phyloP scores from a whole-genome alignment of 2,888 invertebrate genomes.

The Sminthurides aquaticus region DNA sequence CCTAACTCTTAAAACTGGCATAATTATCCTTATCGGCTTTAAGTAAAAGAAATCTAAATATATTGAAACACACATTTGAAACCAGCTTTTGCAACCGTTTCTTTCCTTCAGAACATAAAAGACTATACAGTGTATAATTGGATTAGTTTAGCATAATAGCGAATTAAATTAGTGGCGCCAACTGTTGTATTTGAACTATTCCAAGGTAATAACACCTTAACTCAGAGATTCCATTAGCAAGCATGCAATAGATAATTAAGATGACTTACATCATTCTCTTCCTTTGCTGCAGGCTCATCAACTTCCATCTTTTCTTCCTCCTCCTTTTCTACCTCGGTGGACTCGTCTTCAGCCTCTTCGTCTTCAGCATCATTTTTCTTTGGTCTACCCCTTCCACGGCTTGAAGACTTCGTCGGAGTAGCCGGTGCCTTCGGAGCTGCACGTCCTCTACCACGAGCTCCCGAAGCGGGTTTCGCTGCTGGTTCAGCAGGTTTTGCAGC shows the following conservation, averaged over 20 bases:
- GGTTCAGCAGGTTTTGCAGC: not conserved
- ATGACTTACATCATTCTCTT: not conserved
- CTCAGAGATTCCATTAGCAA: too few relatives aligned
- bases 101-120: too few relatives aligned
- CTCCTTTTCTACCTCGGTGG: conserved; percentile 1
- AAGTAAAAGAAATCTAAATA: too few relatives aligned
- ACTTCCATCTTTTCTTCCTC: conserved; percentile 18
- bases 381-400: conserved; percentile 25
- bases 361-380: conserved; percentile 28
- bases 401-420: conserved; percentile 18
- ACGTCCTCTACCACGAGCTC: conserved; percentile 11
- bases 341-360: conserved; percentile 13
- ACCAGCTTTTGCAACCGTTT: too few relatives aligned
- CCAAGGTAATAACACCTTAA: too few relatives aligned
- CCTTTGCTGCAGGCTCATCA: conserved; percentile 10
- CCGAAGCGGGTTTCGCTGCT: not conserved
- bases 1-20: too few relatives aligned
- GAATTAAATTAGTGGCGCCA: too few relatives aligned
- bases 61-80: too few relatives aligned
- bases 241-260: not conserved
- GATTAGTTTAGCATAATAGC: too few relatives aligned
- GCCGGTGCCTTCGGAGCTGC: conserved; percentile 7
- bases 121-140: too few relatives aligned
- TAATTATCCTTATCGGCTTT: too few relatives aligned
- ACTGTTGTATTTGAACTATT: too few relatives aligned